These are phyloP conservation scores for Drosophila pseudotakahashii DNA, from an alignment of 2,888 invertebrate species.

Conservation along the genomic window DNA sequence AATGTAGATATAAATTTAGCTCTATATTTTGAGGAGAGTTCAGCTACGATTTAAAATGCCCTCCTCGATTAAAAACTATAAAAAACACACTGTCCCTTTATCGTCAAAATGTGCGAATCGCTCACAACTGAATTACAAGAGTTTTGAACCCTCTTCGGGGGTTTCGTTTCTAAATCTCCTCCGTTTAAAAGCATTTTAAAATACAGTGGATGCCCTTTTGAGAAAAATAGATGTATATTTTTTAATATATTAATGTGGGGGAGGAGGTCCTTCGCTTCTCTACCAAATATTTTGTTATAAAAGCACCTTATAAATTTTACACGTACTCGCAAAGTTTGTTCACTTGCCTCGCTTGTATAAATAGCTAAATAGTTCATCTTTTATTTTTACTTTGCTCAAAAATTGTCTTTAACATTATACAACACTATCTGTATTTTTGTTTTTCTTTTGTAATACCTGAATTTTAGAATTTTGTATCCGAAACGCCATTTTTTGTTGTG, in stretches of 20 bases:
- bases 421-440: slow-evolving; percentile 69
- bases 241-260: slow-evolving; percentile 44
- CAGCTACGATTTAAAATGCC: slow-evolving; percentile 54
- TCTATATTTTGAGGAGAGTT: slow-evolving; percentile 35
- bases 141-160: slow-evolving; percentile 22
- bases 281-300: slow-evolving; percentile 63
- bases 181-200: slow-evolving; percentile 69
- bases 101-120: slow-evolving; percentile 58
- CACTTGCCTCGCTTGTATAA: slow-evolving; percentile 52
- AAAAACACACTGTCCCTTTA: slow-evolving; percentile 45
- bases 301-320: slow-evolving; percentile 77
- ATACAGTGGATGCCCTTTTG: slow-evolving; percentile 57
- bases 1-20: slow-evolving; percentile 32
- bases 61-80: slow-evolving; percentile 67
- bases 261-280: slow-evolving; percentile 41
- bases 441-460: slow-evolving; percentile 80
- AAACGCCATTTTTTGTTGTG: slow-evolving; percentile 76
- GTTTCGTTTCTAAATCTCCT: slow-evolving; percentile 29
- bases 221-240: slow-evolving; percentile 59
- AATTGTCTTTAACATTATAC: slow-evolving; percentile 74
- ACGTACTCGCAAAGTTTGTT: slow-evolving; percentile 48
- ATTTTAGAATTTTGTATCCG: slow-evolving; percentile 84
- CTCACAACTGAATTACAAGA: slow-evolving; percentile 59
- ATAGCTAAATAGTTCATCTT: slow-evolving; percentile 64
- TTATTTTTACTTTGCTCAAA: slow-evolving; percentile 51